Evolutionary conservation across 2,888 invertebrate genomes (phyloP), one percentile per base, ranked within the genome.

Genomic region (Parnassius smintheus): DNA sequence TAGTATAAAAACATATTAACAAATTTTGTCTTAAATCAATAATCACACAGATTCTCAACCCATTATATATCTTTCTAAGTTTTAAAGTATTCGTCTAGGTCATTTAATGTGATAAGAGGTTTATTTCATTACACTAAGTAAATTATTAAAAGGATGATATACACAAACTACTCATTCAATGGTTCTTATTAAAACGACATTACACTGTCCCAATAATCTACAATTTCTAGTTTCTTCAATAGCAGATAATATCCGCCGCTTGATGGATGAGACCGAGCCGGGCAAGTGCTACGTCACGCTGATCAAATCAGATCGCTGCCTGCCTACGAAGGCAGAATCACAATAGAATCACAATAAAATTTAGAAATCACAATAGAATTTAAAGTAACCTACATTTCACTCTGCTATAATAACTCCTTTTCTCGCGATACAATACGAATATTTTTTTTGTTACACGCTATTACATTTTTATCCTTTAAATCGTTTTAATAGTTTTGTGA

Each of bases 271-370:
- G 74, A 66, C 68, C 65, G 68, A 66, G 70, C 70, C 70, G 73
- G 72, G 71, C 72, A 72, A 78, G 70, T 72, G 82, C 73, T 74
- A 72, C 75, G 76, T 82, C 83, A 82, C 69, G 75, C 70, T 75
- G 75, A 78, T 79, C 80, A 80, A 82, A 82, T 82, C 77, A 80
- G 70, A 73, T 66, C 68, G 71, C 66, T 70, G 66, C 65, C 67
- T 67, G 62, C 61, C 62, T 52, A 46, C 56, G 46, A 52, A n/a
- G n/a, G n/a, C n/a, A n/a, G n/a, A n/a, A 61, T 52, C 52, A 54
- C 56, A 55, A 65, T 58, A 51, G 35, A 56, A 46, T 59, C n/a
- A n/a, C n/a, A n/a, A n/a, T n/a, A n/a, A n/a, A n/a, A n/a, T n/a
- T n/a, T n/a, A n/a, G n/a, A n/a, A n/a, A 61, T 52, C 52, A 54